A percentile compares a stretch with the other conserved stretches of the same genome.
Evolutionary conservation across 2,113 vertebrate genomes (phyloP).

Genomic region (Clarias macrocephalus): DNA sequence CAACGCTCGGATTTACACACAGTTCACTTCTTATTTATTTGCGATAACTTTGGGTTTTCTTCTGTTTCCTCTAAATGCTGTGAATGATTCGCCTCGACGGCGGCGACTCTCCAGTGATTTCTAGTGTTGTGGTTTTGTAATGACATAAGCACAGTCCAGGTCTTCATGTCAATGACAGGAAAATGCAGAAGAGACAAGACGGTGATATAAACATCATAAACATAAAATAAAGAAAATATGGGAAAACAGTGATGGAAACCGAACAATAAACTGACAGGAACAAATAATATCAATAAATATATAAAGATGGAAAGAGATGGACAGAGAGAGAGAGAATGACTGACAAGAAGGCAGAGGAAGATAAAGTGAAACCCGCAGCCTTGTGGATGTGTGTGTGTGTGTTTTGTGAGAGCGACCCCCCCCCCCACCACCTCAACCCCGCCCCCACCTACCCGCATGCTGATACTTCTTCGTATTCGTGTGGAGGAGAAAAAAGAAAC

Average conservation of each 20-base stretch:
- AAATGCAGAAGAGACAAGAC: background rate
- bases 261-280: too few relatives aligned
- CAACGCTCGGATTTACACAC: background rate
- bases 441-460: too few relatives aligned
- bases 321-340: background rate
- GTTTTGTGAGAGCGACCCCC: background rate
- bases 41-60: background rate
- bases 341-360: background rate
- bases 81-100: background rate
- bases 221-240: background rate
- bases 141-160: background rate
- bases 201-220: background rate
- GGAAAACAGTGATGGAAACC: background rate
- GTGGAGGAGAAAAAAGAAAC: slow-evolving; percentile 31
- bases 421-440: too few relatives aligned
- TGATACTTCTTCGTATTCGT: background rate
- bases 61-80: background rate
- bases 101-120: background rate
- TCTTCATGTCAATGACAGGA: background rate
- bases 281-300: too few relatives aligned
- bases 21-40: background rate
- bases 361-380: background rate
- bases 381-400: background rate
- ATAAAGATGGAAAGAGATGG: background rate
- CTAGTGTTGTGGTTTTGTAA: background rate